Conservation (phyloP, 2,797 vertebrate genomes). For the Ambastaia sidthimunki region DNA sequence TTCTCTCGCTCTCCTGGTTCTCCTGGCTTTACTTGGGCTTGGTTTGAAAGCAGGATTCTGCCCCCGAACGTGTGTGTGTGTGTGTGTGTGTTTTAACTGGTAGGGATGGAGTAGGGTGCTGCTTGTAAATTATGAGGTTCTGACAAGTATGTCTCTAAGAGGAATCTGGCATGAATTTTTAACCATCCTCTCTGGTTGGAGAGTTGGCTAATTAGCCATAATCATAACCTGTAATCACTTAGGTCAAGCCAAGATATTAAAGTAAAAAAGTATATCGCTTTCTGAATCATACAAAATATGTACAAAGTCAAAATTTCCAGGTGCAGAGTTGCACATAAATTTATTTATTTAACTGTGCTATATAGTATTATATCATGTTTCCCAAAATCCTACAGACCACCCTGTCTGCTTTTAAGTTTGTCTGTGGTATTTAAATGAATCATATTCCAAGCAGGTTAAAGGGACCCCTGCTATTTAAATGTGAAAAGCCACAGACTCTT, state of each 20-base stretch:
- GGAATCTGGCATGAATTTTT: background rate
- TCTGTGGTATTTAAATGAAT: slow-evolving; percentile 52
- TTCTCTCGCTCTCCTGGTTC: slow-evolving; percentile 47
- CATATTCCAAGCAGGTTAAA: slow-evolving; percentile 63
- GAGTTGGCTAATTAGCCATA: background rate
- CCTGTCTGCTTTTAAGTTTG: background rate
- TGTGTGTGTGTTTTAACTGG: slow-evolving; percentile 46
- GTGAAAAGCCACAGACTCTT: slow-evolving; percentile 51
- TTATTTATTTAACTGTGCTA: too few relatives aligned
- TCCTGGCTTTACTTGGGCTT: slow-evolving; percentile 68
- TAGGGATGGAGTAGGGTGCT: slow-evolving; percentile 13
- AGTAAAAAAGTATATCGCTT: too few relatives aligned
- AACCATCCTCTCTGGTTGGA: background rate
- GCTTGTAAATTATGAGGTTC: slow-evolving; percentile 30
- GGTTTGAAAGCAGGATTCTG: slow-evolving; percentile 69
- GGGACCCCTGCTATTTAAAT: slow-evolving; percentile 51
- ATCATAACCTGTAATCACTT: too few relatives aligned
- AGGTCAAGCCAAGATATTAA: too few relatives aligned
- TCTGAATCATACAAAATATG: too few relatives aligned
- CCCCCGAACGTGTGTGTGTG: slow-evolving; percentile 66
- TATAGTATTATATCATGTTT: too few relatives aligned
- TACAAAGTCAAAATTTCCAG: too few relatives aligned
- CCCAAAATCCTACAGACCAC: too few relatives aligned
- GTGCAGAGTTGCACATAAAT: too few relatives aligned
- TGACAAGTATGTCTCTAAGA: background rate